Evolutionary conservation across 1,140 invertebrate species (phyloP).

Genomic region (Drosophila tropicalis): DNA sequence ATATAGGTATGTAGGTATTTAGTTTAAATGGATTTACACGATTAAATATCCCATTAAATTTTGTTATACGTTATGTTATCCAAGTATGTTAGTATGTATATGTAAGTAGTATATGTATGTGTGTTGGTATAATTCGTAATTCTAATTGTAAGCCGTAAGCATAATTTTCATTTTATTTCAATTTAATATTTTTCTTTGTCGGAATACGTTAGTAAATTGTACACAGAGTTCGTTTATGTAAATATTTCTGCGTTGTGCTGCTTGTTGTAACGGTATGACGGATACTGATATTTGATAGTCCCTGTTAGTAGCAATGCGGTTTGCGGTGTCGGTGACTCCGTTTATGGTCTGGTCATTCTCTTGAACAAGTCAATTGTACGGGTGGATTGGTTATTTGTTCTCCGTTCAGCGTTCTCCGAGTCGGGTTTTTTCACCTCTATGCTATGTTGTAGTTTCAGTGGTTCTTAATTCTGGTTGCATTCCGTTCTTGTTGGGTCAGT

Average conservation of each 20-base stretch:
- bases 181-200: conserved; percentile 58
- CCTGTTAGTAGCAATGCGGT: conserved; percentile 54
- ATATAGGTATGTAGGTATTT: too few relatives aligned
- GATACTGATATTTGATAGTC: conserved; percentile 46
- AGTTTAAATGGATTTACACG: too few relatives aligned
- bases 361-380: conserved; percentile 66
- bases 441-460: conserved; percentile 40
- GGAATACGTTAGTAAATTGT: conserved; percentile 71
- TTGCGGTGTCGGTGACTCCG: conserved; percentile 63
- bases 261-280: conserved; percentile 47
- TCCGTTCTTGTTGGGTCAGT: conserved; percentile 64
- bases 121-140: conserved; percentile 26
- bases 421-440: conserved; percentile 40
- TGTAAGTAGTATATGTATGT: conserved; percentile 28
- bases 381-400: conserved; percentile 41
- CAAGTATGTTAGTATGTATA: conserved; percentile 16
- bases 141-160: conserved; percentile 19
- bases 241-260: conserved; percentile 30
- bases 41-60: too few relatives aligned
- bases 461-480: conserved; percentile 57
- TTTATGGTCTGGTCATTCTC: conserved; percentile 68
- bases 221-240: conserved; percentile 56
- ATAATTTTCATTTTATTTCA: conserved; percentile 32
- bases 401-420: conserved; percentile 45
- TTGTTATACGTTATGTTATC: conserved; percentile 43